Evolutionary conservation across 1,140 invertebrate species (phyloP), one percentile per base, ranked within the genome.

Genomic region (Bombus vancouverensis): DNA sequence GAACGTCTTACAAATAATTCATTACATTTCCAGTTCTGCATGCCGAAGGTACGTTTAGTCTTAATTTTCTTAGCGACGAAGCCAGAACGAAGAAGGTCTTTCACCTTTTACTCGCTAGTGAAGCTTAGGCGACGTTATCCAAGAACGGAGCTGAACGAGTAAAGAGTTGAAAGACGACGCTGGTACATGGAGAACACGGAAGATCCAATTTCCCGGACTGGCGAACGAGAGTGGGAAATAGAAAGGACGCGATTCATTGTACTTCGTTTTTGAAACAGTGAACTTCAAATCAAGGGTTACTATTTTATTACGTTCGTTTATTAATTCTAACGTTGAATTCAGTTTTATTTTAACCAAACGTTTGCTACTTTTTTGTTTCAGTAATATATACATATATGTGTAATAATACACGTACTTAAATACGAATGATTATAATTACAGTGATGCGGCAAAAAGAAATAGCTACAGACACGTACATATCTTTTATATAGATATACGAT

Each of bases 131-230:
- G 37, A 34, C 34, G 34, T 22, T 25, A 37, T 25, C 68, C 22
- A 25, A 70, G 25, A 70, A 34, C 68, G 68, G 0, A 22, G 34
- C 34, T 13, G 70, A 28, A 39, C 37, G 70, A 8, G 44, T n/a
- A 66, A 28, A 9, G 42, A 15, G 12, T 18, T 42, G 25, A 39
- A 66, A 39, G n/a, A 76, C 37, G 57, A 34, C 22, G 37, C 10
- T 65, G 28, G 62, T 25, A 22, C 57, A n/a, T 59, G 47, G 59
- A 85, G 47, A 47, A 83, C 72, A 32, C 47, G 70, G 65, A 42
- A 70, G 72, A 83, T 88, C 75, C 87, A 88, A 89, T 89, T 89
- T 89, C 77, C 70, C 68, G 28, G 42, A n/a, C 39, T 39, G 84
- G 47, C 75, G 81, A 76, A 87, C n/a, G 59, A 72, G 28, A 72